Conservation (phyloP, 1,140 invertebrate species). For the Pachypeltis micranthus region DNA sequence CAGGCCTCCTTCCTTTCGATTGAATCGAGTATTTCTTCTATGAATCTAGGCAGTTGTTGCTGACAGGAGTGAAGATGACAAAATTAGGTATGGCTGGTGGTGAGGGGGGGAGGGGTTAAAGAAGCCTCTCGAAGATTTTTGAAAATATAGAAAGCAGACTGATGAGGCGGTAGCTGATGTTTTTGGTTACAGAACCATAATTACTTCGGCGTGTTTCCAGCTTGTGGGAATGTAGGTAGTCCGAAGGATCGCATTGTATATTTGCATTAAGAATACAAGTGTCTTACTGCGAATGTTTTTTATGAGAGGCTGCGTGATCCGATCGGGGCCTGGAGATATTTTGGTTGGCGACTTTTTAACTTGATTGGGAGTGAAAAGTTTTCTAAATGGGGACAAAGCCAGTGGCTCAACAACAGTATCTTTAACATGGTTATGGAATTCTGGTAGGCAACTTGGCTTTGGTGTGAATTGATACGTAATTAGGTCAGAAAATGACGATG, state of each 20-base stretch:
- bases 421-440: neutral
- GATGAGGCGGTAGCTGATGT: neutral
- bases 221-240: neutral
- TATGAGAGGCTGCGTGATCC: neutral
- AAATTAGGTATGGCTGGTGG: neutral
- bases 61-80: neutral
- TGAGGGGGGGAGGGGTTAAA: neutral
- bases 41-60: neutral
- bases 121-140: neutral
- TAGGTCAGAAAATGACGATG: neutral
- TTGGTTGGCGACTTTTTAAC: too few relatives aligned
- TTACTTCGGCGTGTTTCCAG: neutral
- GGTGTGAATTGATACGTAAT: neutral
- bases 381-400: neutral
- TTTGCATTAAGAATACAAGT: neutral
- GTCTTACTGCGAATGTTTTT: neutral
- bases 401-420: neutral
- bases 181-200: neutral
- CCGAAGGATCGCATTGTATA: neutral
- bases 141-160: neutral
- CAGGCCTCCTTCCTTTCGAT: neutral
- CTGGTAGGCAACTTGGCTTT: neutral
- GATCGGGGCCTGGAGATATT: neutral
- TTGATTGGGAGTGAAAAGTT: too few relatives aligned
- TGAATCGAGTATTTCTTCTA: neutral